Conservation (phyloP, 2,113 vertebrate genomes). For the Empidonax traillii region DNA sequence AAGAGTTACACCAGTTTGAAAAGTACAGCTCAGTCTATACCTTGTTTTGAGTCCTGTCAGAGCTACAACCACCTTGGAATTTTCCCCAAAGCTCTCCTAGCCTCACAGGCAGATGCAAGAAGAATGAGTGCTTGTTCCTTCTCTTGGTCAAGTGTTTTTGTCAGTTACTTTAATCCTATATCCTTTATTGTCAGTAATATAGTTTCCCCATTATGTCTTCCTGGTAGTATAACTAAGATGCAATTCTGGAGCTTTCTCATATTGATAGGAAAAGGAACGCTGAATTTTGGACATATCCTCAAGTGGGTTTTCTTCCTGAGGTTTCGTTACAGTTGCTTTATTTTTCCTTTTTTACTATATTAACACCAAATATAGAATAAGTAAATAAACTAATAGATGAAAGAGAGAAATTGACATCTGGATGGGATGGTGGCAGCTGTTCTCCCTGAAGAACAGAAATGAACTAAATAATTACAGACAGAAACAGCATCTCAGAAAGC, state of each 20-base stretch:
- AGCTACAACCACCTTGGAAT: not conserved
- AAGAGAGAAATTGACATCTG: not conserved
- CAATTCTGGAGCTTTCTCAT: not conserved
- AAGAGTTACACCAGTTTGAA: not conserved
- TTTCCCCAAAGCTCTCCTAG: not conserved
- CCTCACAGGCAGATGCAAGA: not conserved
- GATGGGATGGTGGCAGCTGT: not conserved
- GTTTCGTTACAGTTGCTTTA: not conserved
- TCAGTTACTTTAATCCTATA: not conserved
- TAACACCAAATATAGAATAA: not conserved
- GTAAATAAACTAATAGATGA: not conserved
- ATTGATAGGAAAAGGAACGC: not conserved
- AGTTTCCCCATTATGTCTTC: not conserved
- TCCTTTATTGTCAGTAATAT: not conserved
- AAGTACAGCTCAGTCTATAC: not conserved
- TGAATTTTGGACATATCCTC: not conserved
- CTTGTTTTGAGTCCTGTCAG: fast-evolving
- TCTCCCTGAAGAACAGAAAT: not conserved
- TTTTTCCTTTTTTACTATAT: not conserved
- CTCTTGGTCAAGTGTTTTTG: not conserved
- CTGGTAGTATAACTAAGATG: not conserved
- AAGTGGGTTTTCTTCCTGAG: not conserved
- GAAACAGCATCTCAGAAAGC: not conserved
- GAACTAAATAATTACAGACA: not conserved
- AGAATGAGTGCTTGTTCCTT: not conserved